phyloP scores from a whole-genome alignment of 2,113 vertebrate genomes.

The Thryonomys swinderianus region DNA sequence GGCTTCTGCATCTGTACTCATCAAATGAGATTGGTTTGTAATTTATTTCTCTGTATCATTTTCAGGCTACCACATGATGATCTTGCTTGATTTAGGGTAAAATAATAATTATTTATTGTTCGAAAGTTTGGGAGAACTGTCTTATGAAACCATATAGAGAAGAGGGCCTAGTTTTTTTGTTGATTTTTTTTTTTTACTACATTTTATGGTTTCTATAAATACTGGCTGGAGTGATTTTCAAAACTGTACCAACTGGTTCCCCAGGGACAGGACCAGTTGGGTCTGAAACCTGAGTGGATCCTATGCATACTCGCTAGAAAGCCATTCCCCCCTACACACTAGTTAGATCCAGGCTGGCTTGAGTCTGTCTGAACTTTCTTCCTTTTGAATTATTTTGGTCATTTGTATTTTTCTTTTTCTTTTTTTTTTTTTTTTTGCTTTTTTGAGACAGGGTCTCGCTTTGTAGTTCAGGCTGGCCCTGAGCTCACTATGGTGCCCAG shows the following conservation, averaged over 20 bases:
- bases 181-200: neutral
- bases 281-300: neutral
- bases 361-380: neutral
- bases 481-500: too few relatives aligned
- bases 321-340: neutral
- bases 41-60: slow-evolving; percentile 23
- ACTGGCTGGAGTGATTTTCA: slow-evolving; percentile 13
- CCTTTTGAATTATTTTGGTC: slow-evolving; percentile 34
- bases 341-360: neutral
- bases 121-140: slow-evolving; percentile 17
- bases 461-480: too few relatives aligned
- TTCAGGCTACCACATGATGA: neutral
- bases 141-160: neutral
- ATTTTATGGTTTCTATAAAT: neutral
- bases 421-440: too few relatives aligned
- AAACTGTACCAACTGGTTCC: neutral
- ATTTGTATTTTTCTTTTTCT: slow-evolving; percentile 26
- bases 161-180: neutral
- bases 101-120: slow-evolving; percentile 31
- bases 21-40: slow-evolving; percentile 5
- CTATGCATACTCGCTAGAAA: neutral
- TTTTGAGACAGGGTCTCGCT: too few relatives aligned
- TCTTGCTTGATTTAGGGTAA: neutral
- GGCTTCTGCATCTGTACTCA: slow-evolving; percentile 24
- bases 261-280: neutral